A percentile compares a stretch with the other conserved stretches of the same genome.
phyloP scores from a whole-genome alignment of 2,113 vertebrate genomes.

The Psephotus haematonotus region DNA sequence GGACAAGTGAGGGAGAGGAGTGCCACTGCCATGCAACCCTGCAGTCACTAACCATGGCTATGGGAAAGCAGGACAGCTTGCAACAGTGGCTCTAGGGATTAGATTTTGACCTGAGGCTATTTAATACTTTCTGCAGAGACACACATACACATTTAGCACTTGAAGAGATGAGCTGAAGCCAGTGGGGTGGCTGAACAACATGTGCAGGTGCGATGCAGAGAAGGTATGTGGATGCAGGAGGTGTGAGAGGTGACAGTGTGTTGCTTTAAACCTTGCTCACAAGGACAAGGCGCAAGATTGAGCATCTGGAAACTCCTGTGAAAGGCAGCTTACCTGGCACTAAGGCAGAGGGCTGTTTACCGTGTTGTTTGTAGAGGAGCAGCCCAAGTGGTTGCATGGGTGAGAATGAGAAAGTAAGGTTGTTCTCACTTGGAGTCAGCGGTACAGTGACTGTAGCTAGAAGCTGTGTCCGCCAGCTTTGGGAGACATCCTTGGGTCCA shows the following conservation, averaged over 20 bases:
- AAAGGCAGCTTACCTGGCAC: neutral
- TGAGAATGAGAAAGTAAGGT: neutral
- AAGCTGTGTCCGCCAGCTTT: neutral
- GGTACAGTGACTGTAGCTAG: neutral
- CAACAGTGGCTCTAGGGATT: neutral
- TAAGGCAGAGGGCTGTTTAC: neutral
- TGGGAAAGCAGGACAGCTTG: neutral
- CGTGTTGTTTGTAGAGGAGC: neutral
- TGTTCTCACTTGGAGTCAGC: neutral
- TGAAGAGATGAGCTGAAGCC: neutral
- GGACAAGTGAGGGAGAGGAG: neutral
- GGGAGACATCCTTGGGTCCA: neutral
- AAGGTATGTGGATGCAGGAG: neutral
- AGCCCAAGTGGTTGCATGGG: neutral
- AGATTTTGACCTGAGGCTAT: neutral
- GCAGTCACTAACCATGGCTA: neutral
- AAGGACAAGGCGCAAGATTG: neutral
- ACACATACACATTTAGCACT: neutral
- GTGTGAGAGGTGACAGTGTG: neutral
- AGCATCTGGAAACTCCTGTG: neutral
- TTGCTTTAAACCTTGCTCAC: neutral
- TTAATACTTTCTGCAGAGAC: neutral
- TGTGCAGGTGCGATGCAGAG: fast-evolving
- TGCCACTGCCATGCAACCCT: neutral
- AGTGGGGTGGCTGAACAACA: neutral